These are phyloP conservation scores for Phenganax stokvisi DNA, from an alignment of 92 coral and sea anemone genomes.

Conservation along the genomic window DNA sequence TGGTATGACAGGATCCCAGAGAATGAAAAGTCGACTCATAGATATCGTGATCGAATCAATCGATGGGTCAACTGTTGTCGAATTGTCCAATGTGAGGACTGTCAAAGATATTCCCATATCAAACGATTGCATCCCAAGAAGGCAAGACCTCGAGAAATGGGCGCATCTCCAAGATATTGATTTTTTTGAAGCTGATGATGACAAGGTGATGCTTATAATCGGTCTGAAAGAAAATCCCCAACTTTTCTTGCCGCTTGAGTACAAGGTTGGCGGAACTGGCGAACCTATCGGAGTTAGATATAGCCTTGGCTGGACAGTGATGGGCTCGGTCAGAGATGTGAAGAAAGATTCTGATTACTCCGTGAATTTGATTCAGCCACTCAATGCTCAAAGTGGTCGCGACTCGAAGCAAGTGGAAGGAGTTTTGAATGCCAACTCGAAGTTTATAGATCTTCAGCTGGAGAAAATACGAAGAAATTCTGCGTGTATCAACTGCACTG, in stretches of 20 bases:
- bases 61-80: constrained; percentile 45
- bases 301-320: constrained; percentile 63
- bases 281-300: constrained; percentile 48
- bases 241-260: constrained; percentile 51
- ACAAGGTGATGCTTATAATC: constrained; percentile 39
- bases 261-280: constrained; percentile 36
- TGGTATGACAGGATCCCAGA: constrained; percentile 52
- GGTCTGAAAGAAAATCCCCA: constrained; percentile 48
- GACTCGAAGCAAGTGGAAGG: neutral
- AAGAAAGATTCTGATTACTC: constrained; percentile 36
- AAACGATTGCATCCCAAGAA: constrained; percentile 17
- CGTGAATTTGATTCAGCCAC: constrained; percentile 40
- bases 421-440: neutral
- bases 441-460: neutral
- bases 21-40: constrained; percentile 42
- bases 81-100: constrained; percentile 49
- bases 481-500: too few species aligned
- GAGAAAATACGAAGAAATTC: neutral
- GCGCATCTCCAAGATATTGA: constrained; percentile 22
- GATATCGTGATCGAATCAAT: constrained; percentile 48
- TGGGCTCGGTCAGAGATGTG: constrained; percentile 50
- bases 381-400: neutral
- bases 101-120: constrained; percentile 55
- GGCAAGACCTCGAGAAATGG: constrained; percentile 26
- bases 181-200: constrained; percentile 27